Percentiles rank a stretch among this genome's conserved stretches.
These are phyloP conservation scores for Chaenodraco wilsoni DNA, from an alignment of 2,797 vertebrate species.

Conservation along the genomic window DNA sequence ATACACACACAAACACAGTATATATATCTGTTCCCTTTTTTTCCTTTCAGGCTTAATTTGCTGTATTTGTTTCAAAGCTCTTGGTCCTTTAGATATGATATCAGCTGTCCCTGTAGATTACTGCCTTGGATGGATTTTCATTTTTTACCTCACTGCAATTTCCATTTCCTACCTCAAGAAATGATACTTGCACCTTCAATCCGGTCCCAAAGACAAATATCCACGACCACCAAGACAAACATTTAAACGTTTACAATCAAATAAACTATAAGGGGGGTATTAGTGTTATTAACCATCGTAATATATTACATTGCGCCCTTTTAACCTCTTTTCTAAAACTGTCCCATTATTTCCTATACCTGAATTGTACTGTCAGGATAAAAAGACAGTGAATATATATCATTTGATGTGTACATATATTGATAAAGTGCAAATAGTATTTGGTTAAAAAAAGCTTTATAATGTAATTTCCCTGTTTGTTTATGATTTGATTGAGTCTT, in stretches of 20 bases:
- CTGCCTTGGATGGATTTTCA: conserved; percentile 25
- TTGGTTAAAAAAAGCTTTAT: conserved; percentile 68
- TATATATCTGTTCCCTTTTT: conserved; percentile 7
- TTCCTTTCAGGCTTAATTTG: conserved; percentile 32
- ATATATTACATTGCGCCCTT: conserved; percentile 25
- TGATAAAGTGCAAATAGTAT: conserved; percentile 81
- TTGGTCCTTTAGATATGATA: conserved; percentile 43
- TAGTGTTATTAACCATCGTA: conserved; percentile 45
- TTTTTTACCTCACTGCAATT: conserved; percentile 30
- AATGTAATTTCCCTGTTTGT: conserved; percentile 56
- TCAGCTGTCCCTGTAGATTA: conserved; percentile 48
- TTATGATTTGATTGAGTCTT: conserved; percentile 45
- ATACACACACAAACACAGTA: background rate
- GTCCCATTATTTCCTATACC: conserved; percentile 50
- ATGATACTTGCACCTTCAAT: conserved; percentile 26
- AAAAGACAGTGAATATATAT: conserved; percentile 56
- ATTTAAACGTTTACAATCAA: background rate
- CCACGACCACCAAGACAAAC: conserved; percentile 8
- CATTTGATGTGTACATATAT: conserved; percentile 76
- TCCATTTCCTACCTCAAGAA: conserved; percentile 42
- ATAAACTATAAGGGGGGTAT: conserved; percentile 32
- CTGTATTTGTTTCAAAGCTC: conserved; percentile 42
- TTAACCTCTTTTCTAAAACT: conserved; percentile 3
- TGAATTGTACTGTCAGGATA: conserved; percentile 42
- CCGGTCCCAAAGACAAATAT: conserved; percentile 13